phyloP scores from a whole-genome alignment of 2,113 vertebrate genomes.

The Cyprinodon brontotheroides region DNA sequence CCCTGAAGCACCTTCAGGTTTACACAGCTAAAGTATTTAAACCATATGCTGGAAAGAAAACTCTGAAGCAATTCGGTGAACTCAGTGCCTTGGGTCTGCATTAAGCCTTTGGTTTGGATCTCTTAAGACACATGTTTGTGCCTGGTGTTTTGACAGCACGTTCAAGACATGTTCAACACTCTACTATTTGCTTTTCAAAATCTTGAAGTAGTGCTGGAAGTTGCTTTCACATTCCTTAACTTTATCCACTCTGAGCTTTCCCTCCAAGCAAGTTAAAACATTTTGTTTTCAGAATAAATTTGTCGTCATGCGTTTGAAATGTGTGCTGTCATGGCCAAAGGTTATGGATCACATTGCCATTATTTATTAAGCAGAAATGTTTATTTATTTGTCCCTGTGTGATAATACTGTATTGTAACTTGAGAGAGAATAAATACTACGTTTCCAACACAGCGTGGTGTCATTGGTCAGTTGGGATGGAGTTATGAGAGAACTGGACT shows the following conservation, averaged over 20 bases:
- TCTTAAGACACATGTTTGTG: neutral
- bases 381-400: slow-evolving; percentile 80
- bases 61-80: neutral
- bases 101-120: neutral
- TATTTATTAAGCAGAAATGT: slow-evolving; percentile 83
- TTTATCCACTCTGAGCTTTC: neutral
- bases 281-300: slow-evolving; percentile 29
- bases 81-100: neutral
- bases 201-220: slow-evolving; percentile 9
- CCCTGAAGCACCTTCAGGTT: neutral
- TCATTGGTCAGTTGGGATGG: slow-evolving; percentile 69
- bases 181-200: neutral
- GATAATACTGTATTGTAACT: slow-evolving; percentile 69
- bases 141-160: neutral
- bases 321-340: slow-evolving; percentile 53
- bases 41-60: neutral
- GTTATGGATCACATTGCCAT: slow-evolving; percentile 61
- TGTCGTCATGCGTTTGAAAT: slow-evolving; percentile 41
- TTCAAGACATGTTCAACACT: neutral
- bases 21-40: neutral
- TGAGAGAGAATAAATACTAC: slow-evolving; percentile 72
- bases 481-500: slow-evolving; percentile 48
- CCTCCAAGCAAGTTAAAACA: neutral
- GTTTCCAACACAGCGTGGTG: slow-evolving; percentile 69
- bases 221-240: slow-evolving; percentile 12